Conservation (phyloP, 2,888 invertebrate species). For the Drosophila mimica region DNA sequence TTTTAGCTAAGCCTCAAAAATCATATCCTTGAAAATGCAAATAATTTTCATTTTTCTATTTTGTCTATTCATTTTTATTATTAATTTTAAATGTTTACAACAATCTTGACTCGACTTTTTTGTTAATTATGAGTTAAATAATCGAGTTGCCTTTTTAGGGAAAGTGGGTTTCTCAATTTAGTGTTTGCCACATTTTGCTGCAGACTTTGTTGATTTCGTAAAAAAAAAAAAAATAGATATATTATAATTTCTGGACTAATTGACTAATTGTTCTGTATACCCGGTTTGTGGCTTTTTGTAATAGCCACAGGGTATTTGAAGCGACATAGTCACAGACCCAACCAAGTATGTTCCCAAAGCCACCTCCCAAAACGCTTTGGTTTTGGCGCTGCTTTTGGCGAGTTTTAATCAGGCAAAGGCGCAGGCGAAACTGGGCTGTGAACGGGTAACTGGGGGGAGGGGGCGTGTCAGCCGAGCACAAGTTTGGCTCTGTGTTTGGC, state of each 20-base stretch:
- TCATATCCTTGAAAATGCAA: not conserved
- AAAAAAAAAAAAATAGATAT: not conserved
- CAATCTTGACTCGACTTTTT: not conserved
- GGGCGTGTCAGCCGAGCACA: conserved; percentile 27
- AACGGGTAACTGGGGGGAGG: not conserved
- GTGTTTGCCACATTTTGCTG: not conserved
- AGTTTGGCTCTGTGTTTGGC: conserved; percentile 25
- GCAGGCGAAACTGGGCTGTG: conserved; percentile 23
- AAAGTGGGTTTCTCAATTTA: not conserved
- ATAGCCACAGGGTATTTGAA: conserved; percentile 7
- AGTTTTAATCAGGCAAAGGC: conserved; percentile 60
- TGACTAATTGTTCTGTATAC: not conserved
- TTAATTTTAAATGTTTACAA: too few relatives aligned
- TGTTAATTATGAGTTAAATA: not conserved
- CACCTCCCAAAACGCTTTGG: not conserved
- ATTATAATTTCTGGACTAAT: not conserved
- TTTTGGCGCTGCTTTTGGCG: conserved; percentile 9
- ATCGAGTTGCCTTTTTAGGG: not conserved
- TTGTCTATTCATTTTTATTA: not conserved
- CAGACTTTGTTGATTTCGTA: not conserved
- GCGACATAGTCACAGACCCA: not conserved
- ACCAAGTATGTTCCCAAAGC: not conserved
- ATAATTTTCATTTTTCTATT: not conserved
- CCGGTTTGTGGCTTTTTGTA: not conserved
- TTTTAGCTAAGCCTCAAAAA: not conserved